phyloP scores from a whole-genome alignment of 2,113 vertebrate species.

The Chaetops frenatus region DNA sequence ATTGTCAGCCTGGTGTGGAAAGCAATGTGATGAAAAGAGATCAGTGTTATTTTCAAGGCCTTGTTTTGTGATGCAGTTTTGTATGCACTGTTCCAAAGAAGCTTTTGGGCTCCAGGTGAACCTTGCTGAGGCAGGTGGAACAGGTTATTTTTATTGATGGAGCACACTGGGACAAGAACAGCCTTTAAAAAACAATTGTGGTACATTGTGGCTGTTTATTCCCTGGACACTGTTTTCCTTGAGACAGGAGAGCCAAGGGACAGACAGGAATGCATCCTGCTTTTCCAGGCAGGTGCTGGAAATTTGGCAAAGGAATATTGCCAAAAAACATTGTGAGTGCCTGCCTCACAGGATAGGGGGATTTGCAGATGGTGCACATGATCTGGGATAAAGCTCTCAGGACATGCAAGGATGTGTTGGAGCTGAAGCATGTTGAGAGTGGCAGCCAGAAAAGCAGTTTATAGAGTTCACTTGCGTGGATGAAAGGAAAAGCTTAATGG shows the following conservation, averaged over 20 bases:
- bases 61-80: conserved; percentile 4
- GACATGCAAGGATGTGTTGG: background rate
- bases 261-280: background rate
- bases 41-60: conserved; percentile 51
- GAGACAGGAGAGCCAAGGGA: background rate
- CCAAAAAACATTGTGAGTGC: background rate
- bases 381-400: background rate
- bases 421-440: background rate
- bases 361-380: background rate
- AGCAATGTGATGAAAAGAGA: conserved; percentile 53
- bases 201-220: background rate
- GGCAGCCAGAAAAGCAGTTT: background rate
- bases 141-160: background rate
- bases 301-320: background rate
- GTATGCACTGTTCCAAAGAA: background rate
- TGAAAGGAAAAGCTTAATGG: background rate
- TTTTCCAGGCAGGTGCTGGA: background rate
- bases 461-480: background rate
- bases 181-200: background rate
- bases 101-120: conserved; percentile 20
- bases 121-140: background rate
- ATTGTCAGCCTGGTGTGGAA: conserved; percentile 39
- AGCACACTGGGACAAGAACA: background rate
- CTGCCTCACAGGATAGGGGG: background rate
- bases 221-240: rapidly evolving